Evolutionary conservation across 2,797 vertebrate species (phyloP), one percentile per base, ranked within the genome.

Genomic region (Schizopygopsis malacanthus): DNA sequence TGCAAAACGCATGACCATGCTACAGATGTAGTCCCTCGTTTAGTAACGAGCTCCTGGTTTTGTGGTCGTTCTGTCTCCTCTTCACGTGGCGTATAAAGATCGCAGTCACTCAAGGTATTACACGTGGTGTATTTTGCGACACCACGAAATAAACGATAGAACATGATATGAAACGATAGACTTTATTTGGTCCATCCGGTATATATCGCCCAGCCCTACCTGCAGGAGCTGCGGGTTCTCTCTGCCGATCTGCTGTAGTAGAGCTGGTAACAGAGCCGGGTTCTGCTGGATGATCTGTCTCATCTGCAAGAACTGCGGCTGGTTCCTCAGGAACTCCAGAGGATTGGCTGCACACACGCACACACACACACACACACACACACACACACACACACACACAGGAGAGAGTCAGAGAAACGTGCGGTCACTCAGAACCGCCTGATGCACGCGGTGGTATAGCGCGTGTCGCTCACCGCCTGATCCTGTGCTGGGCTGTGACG

Each of bases 271-370:
- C 89, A 99, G 92, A 75, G 97, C 95, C 15, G 98, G 97, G 86
- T 98, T 99, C 93, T 98, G 97, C 90, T 98, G 98, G 93, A 99
- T 98, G 92, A 99, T 97, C 93, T 99, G 98, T 90, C 98, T 95
- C 98, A 99, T 99, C 91, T 98, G 96, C 67, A 98, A 97, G 90
- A 99, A 99, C 91, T 99, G 98, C 84, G 98, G 97, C 92, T 98
- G 98, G 92, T 96, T 98, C 91, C 97, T 94, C 86, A 99, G 95
- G 95, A 98, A 99, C 92, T 96, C 97, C 91, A 99, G 94, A 1
- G 97, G 98, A 92, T 98, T 98, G 69, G 94, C 98, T 99, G 92
- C 2, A 80, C 2, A 28, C 33, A 33, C n/a, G n/a, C n/a, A n/a
- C n/a, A n/a, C n/a, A n/a, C n/a, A n/a, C n/a, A n/a, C 33, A 33